These are phyloP conservation scores for Protophormia terraenovae DNA, from an alignment of 2,888 invertebrate species.

Conservation along the genomic window DNA sequence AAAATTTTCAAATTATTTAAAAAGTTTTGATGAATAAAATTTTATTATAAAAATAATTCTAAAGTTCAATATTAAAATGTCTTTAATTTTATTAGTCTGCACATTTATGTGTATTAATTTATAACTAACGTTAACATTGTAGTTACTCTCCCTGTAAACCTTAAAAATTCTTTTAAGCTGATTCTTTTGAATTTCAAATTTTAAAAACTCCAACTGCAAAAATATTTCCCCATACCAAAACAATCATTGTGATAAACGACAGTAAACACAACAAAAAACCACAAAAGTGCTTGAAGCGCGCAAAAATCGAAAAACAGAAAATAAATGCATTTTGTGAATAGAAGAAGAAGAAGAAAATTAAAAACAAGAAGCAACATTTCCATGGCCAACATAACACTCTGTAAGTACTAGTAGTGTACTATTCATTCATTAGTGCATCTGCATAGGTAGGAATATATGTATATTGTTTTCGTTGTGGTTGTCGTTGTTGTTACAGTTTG, in stretches of 20 bases:
- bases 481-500: constrained; percentile 2
- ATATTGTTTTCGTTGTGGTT: neutral
- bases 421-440: neutral
- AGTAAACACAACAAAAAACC: constrained; percentile 44
- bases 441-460: neutral
- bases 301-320: constrained; percentile 31
- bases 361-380: constrained; percentile 14
- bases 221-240: neutral
- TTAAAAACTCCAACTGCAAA: neutral
- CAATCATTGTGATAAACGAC: neutral
- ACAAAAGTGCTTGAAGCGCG: constrained; percentile 47
- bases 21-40: neutral
- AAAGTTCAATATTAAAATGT: no score
- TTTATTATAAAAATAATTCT: neutral
- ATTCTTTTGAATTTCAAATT: neutral
- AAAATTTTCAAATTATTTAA: neutral
- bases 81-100: no score
- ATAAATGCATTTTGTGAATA: neutral
- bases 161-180: neutral
- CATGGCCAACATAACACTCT: constrained; percentile 14
- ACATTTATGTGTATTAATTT: no score
- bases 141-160: neutral
- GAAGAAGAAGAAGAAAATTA: constrained; percentile 3
- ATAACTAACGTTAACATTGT: neutral
- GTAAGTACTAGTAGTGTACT: neutral